Percentiles rank a stretch among this genome's conserved stretches.
Conservation (phyloP, 2,113 vertebrate species). For the Rhinoderma darwinii region DNA sequence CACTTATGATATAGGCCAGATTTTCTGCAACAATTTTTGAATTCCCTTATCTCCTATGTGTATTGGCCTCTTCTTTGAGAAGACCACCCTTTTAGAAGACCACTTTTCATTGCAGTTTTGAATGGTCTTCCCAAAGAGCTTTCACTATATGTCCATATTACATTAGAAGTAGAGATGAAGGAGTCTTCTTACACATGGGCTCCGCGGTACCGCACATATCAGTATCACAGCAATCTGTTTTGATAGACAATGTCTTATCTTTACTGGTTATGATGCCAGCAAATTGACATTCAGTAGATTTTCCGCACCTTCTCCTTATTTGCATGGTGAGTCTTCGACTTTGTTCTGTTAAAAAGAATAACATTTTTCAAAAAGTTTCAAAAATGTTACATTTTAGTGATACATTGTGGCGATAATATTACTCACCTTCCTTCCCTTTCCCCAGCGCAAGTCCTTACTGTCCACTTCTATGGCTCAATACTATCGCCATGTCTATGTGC, state of each 20-base stretch:
- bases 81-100: neutral
- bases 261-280: neutral
- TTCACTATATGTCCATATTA: neutral
- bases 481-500: no score
- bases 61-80: no score
- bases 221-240: neutral
- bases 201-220: neutral
- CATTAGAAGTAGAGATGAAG: neutral
- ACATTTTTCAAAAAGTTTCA: no score
- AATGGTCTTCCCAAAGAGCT: no score
- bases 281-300: neutral
- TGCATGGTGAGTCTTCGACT: neutral
- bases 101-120: no score
- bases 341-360: neutral
- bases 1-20: neutral
- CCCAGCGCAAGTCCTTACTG: neutral
- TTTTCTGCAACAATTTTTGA: no score
- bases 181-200: neutral
- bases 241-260: neutral
- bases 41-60: neutral
- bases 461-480: neutral
- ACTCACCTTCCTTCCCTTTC: neutral
- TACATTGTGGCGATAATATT: neutral
- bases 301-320: neutral
- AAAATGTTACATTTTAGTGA: neutral